Conservation (phyloP, 1,140 invertebrate genomes). For the Micrasema longulum region DNA sequence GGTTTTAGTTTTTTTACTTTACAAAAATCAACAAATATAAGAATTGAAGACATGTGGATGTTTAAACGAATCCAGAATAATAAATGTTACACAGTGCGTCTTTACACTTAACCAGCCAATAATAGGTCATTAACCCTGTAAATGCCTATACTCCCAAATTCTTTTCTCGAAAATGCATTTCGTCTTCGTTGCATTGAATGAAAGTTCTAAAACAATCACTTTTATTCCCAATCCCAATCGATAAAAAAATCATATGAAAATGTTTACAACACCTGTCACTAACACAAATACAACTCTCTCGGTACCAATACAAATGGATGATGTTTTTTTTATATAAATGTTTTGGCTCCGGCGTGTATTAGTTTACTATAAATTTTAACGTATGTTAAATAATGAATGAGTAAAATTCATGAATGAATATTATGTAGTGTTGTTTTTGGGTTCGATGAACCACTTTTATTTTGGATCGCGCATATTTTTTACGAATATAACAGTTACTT, state of each 20-base stretch:
- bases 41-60: too few relatives aligned
- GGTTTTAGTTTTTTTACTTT: too few relatives aligned
- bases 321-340: background rate
- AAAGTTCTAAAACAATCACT: too few relatives aligned
- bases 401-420: constrained; percentile 21
- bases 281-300: background rate
- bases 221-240: too few relatives aligned
- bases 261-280: background rate
- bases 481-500: constrained; percentile 1
- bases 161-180: too few relatives aligned
- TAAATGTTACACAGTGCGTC: too few relatives aligned
- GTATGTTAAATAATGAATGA: constrained; percentile 9
- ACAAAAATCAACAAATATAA: too few relatives aligned
- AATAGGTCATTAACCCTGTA: too few relatives aligned
- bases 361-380: constrained; percentile 3
- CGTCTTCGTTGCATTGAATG: too few relatives aligned
- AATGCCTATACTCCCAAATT: too few relatives aligned
- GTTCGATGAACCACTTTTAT: constrained; percentile 9
- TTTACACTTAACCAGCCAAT: too few relatives aligned
- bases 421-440: constrained; percentile 3
- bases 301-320: background rate
- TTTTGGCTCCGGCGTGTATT: background rate
- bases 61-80: too few relatives aligned
- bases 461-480: constrained; percentile 3
- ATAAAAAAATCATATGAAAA: background rate